These are phyloP conservation scores for Isichthys henryi DNA, from an alignment of 2,113 vertebrate species.

Conservation along the genomic window DNA sequence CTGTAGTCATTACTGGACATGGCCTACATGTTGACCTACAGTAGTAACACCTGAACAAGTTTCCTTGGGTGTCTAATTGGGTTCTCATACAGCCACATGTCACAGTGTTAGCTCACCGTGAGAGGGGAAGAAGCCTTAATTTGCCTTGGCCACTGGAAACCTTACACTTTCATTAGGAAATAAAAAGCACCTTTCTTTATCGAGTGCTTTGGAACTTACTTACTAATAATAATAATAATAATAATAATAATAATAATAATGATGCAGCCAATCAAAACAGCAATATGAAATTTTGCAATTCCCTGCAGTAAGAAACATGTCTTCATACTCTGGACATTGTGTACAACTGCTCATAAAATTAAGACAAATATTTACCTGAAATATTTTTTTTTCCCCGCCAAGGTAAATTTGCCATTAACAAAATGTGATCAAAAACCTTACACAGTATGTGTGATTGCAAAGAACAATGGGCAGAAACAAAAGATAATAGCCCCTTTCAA, in stretches of 20 bases:
- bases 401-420: conserved; percentile 43
- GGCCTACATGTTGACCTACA: not conserved
- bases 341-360: conserved; percentile 23
- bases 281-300: conserved; percentile 14
- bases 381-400: conserved; percentile 37
- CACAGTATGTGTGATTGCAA: conserved; percentile 58
- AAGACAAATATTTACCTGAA: conserved; percentile 30
- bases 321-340: conserved; percentile 7
- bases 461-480: conserved; percentile 60
- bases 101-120: conserved; percentile 2
- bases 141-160: conserved; percentile 41
- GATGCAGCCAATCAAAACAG: conserved; percentile 24
- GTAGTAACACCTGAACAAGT: conserved; percentile 14
- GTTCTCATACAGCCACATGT: conserved; percentile 21
- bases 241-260: conserved; percentile 22
- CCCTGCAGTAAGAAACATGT: conserved; percentile 15
- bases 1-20: conserved; percentile 27
- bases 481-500: conserved; percentile 58
- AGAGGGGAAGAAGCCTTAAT: conserved; percentile 28
- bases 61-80: conserved; percentile 1
- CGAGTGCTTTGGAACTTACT: conserved; percentile 34
- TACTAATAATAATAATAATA: conserved; percentile 24
- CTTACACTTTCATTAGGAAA: conserved; percentile 37
- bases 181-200: conserved; percentile 43
- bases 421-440: conserved; percentile 33